Conservation (phyloP, 2,797 vertebrate species). For the Ciconia nigra region DNA sequence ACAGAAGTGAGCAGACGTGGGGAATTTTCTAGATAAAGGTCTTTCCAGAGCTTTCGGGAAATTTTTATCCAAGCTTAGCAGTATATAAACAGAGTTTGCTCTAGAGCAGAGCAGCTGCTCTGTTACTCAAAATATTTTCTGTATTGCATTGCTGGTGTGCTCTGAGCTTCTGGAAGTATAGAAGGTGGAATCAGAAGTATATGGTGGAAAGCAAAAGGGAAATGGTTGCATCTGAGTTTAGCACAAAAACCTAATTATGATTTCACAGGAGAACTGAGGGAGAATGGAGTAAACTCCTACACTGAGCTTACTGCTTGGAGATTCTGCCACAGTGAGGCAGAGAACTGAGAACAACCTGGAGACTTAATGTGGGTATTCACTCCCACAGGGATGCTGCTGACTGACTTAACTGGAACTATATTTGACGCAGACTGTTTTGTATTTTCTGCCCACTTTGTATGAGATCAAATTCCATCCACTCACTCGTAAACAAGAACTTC, state of each 20-base stretch:
- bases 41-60: not conserved
- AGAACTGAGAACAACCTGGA: not conserved
- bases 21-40: not conserved
- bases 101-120: not conserved
- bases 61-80: not conserved
- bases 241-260: not conserved
- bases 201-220: not conserved
- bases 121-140: not conserved
- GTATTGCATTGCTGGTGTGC: not conserved
- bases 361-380: not conserved
- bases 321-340: not conserved
- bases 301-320: not conserved
- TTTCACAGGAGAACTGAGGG: not conserved
- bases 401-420: constrained; percentile 28
- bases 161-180: not conserved
- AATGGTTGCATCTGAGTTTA: not conserved
- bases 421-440: not conserved
- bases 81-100: not conserved
- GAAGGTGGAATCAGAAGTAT: not conserved
- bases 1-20: not conserved
- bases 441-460: not conserved
- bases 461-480: not conserved
- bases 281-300: constrained; percentile 41
- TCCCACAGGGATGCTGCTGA: constrained; percentile 25
- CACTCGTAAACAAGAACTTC: not conserved